These are phyloP conservation scores for Rambutsinella grinnellia DNA, from an alignment of 2,888 invertebrate species.

Conservation along the genomic window DNA sequence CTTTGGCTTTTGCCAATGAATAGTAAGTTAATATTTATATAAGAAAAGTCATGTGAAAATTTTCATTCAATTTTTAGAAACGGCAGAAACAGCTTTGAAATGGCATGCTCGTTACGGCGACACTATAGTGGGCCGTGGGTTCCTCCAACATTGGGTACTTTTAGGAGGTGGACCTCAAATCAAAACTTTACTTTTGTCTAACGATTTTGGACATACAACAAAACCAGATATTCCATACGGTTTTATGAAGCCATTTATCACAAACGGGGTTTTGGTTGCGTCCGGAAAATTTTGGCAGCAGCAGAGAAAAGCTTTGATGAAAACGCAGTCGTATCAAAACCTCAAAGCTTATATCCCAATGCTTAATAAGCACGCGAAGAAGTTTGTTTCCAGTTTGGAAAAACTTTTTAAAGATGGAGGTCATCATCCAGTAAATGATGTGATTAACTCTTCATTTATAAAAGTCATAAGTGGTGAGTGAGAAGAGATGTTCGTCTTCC, in stretches of 20 bases:
- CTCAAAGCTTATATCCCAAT: constrained; percentile 1
- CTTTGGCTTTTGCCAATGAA: background rate
- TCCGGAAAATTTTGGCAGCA: constrained; percentile 26
- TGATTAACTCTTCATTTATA: background rate
- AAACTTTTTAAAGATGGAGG: constrained; percentile 15
- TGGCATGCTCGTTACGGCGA: background rate
- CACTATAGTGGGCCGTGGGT: background rate
- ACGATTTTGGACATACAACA: background rate
- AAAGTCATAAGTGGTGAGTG: background rate
- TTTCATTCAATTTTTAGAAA: background rate
- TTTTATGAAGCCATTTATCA: constrained; percentile 17
- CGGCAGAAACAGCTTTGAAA: background rate
- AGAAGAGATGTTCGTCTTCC: background rate
- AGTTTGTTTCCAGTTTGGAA: background rate
- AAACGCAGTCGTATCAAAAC: background rate
- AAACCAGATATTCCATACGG: background rate
- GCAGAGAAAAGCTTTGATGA: constrained; percentile 5
- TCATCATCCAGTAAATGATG: constrained; percentile 15
- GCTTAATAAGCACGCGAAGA: background rate
- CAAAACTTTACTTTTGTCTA: background rate
- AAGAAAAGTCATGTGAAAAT: no score
- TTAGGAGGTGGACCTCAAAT: background rate
- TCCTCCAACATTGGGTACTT: background rate
- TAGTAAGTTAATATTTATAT: no score
- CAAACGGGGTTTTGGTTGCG: constrained; percentile 20